Evolutionary conservation across 2,888 invertebrate species (phyloP).

Genomic region (Ischnus inquisitorius): DNA sequence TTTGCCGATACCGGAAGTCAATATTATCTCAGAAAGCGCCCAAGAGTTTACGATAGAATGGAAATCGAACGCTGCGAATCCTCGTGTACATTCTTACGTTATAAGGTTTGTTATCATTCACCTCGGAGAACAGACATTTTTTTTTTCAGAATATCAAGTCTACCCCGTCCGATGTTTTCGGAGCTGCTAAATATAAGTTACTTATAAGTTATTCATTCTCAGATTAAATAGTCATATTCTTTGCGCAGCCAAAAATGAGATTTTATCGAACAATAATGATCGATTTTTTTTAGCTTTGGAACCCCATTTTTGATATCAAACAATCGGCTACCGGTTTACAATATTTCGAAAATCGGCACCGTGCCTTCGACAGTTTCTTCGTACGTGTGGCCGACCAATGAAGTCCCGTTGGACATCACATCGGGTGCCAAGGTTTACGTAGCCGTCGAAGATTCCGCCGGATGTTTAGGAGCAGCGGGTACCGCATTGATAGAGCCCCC

Average conservation of each 20-base stretch:
- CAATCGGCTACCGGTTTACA: constrained; percentile 78
- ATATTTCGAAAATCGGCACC: constrained; percentile 76
- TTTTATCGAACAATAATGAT: constrained; percentile 7
- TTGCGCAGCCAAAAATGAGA: neutral
- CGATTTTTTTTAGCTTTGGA: constrained; percentile 75
- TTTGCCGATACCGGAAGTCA: constrained; percentile 75
- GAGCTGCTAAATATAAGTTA: neutral
- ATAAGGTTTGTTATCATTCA: constrained; percentile 73
- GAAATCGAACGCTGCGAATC: constrained; percentile 66
- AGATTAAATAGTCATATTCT: neutral
- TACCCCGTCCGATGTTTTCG: too few species aligned
- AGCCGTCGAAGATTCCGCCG: constrained; percentile 72
- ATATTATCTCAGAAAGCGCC: constrained; percentile 55
- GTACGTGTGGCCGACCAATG: constrained; percentile 73
- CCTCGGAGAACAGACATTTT: neutral
- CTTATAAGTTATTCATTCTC: neutral
- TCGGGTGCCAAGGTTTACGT: constrained; percentile 77
- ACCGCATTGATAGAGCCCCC: constrained; percentile 59
- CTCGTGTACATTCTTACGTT: constrained; percentile 71
- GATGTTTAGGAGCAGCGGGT: constrained; percentile 76
- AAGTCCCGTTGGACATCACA: constrained; percentile 59
- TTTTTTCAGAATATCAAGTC: too few species aligned
- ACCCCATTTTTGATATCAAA: constrained; percentile 78
- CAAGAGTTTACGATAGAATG: constrained; percentile 74
- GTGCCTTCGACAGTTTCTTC: constrained; percentile 66